Evolutionary conservation across 2,888 invertebrate species (phyloP), one percentile per base, ranked within the genome.

Genomic region (Stenichneumon culpator): DNA sequence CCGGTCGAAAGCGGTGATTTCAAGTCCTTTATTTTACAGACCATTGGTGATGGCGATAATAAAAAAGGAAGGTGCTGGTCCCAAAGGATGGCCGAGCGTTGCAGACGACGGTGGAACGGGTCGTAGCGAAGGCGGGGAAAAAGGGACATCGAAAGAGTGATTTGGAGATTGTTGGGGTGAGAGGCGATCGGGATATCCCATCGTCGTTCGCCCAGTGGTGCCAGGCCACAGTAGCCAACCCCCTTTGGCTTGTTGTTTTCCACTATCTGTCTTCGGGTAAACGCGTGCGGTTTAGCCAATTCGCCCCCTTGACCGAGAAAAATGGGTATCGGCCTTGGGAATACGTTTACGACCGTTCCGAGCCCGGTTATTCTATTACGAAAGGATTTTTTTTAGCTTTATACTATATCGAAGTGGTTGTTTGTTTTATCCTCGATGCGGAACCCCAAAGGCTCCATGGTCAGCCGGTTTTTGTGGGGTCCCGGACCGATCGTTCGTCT

Each of bases 261-360:
- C 87, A 89, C 93, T 90, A 93, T 93, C 90, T 89, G 92, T 93
- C 93, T 93, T 93, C 90, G 89, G 90, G 89, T 91, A 91, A 92
- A 92, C 91, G 91, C 91, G 91, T 91, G 91, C 89, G 92, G 92
- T 91, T 91, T 91, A 91, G 92, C 92, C 92, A 92, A 92, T 93
- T 93, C 92, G 90, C 91, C 93, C 44, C 92, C 92, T 93, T 93
- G 94, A 93, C 93, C 94, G 93, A 92, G 93, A 94, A 93, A 93
- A 94, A 94, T 94, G 92, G 91, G 93, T 92, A 93, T 93, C 93
- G 93, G 93, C 89, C 90, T 87, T 91, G 94, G 94, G 94, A 94
- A 93, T 94, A 93, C 93, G 90, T 93, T 94, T 94, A 94, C 93
- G 93, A 93, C 92, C 92, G 93, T 90, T 92, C 90, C 90, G 94